Percentiles rank a stretch among this genome's conserved stretches.
phyloP scores from a whole-genome alignment of 2,888 invertebrate genomes.

The Agelastica alni region DNA sequence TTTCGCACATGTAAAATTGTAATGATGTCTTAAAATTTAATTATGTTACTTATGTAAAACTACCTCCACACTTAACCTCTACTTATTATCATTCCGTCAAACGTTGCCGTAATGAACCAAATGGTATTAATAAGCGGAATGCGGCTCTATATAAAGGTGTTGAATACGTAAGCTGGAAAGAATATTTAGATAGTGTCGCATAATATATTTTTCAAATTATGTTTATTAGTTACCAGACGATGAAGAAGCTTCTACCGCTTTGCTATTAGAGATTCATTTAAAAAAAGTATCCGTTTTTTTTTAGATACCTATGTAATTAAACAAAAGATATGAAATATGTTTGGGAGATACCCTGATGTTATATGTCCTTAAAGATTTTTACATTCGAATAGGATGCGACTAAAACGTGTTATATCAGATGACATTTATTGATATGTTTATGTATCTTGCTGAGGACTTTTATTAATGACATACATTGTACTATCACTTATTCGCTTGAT shows the following conservation, averaged over 20 bases:
- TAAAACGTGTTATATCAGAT: slow-evolving; percentile 13
- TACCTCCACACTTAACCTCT: no score
- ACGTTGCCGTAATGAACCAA: slow-evolving; percentile 17
- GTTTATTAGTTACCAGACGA: slow-evolving; percentile 46
- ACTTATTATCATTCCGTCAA: no score
- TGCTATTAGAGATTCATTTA: slow-evolving; percentile 34
- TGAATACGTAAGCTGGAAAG: slow-evolving; percentile 52
- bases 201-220: slow-evolving; percentile 51
- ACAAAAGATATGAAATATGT: slow-evolving; percentile 24
- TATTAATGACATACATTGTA: slow-evolving; percentile 10
- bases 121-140: slow-evolving; percentile 39
- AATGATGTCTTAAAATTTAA: no score
- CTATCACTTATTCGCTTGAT: no score
- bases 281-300: slow-evolving; percentile 24
- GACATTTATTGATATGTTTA: slow-evolving; percentile 13
- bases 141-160: slow-evolving; percentile 53
- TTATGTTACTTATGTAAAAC: no score
- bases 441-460: slow-evolving; percentile 5
- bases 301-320: slow-evolving; percentile 20
- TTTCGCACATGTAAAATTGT: no score
- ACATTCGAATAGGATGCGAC: slow-evolving; percentile 6
- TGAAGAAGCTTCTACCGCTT: slow-evolving; percentile 33
- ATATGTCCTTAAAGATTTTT: slow-evolving; percentile 7
- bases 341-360: slow-evolving; percentile 4
- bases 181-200: slow-evolving; percentile 53